Base-by-base conservation (phyloP, 2,888 invertebrate genomes). In the Drosophila pegasa region DNA sequence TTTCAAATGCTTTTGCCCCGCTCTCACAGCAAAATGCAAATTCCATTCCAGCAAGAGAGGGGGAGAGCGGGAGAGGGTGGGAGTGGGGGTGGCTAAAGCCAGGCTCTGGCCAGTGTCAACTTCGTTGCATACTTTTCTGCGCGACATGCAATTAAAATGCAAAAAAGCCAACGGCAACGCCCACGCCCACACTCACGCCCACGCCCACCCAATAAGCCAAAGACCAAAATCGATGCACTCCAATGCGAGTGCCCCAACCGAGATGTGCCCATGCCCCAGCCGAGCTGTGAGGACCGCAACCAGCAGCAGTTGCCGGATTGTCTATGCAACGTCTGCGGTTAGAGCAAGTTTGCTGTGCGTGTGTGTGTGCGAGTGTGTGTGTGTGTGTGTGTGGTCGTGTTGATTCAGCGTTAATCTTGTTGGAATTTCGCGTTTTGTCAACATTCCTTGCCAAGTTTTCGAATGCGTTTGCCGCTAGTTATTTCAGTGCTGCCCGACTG, bases 121-220 rank as follows among this genome's bases (percentile, higher is more conserved):
- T 80, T 71, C 71, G 65, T 66, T 81, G 85, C 87, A 84, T 81
- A 86, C 85, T 87, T 87, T 87, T 62, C 71, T 50, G 75, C 75
- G 79, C 84, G 70, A 69, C 87, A 86, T 81, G 83, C 87, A 89
- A 89, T 88, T 88, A 88, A 88, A 88, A 89, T 89, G 81, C 88
- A 87, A 88, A 88, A 78, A 75, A 72, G 73, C 78, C 77, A 85
- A 65, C 78, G 70, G 74, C 70, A 72, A 59, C 66, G 62, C 25
- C 5, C 3, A 3, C 2, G 5, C n/a, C 29, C 12, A 27, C 3
- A 51, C 9, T 18, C 27, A 47, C 27, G 31, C 14, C 47, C 12
- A 20, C 54, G 3, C 25, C 8, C 57, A 1, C 25, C 16, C 22
- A 60, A 71, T 52, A 70, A 66, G 65, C 71, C 83, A 80, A 82